Conservation (phyloP, 2,797 vertebrate species). For the Centroberyx gerrardi region DNA sequence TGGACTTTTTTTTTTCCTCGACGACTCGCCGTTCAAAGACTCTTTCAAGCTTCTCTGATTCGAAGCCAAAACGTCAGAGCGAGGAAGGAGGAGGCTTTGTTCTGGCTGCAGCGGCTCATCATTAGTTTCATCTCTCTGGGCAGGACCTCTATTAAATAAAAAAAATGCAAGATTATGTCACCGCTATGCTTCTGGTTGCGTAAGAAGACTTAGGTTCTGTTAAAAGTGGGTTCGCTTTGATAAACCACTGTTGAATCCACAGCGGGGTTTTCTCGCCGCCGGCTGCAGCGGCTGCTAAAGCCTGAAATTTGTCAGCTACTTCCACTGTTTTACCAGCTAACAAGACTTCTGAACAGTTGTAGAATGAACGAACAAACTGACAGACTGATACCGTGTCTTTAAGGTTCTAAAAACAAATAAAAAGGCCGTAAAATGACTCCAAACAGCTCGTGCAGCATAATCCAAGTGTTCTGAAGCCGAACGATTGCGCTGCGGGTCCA, state of each 20-base stretch:
- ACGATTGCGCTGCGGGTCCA: too few species aligned
- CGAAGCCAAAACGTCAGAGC: conserved; percentile 21
- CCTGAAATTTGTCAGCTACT: background rate
- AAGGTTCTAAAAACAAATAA: too few species aligned
- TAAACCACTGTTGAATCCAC: conserved; percentile 12
- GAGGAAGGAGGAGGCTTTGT: conserved; percentile 45
- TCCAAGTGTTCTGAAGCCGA: too few species aligned
- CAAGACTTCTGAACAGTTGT: too few species aligned
- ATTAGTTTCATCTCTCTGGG: conserved; percentile 44
- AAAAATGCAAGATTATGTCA: conserved; percentile 18
- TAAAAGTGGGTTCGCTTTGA: conserved; percentile 16
- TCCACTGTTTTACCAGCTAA: too few species aligned
- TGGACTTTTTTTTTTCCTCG: conserved; percentile 45
- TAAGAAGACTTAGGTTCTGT: conserved; percentile 28
- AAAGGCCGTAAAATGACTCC: too few species aligned
- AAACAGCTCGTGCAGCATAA: too few species aligned
- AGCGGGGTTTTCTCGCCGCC: background rate
- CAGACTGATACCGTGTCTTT: too few species aligned
- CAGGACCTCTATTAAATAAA: conserved; percentile 57
- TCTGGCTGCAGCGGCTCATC: conserved; percentile 58
- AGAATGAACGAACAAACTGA: too few species aligned
- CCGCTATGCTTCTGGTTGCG: conserved; percentile 18
- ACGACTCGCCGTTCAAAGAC: background rate
- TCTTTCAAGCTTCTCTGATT: conserved; percentile 32
- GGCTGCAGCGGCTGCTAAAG: conserved; percentile 12